phyloP scores from a whole-genome alignment of 2,113 vertebrate genomes.

The Ciconia maguari region DNA sequence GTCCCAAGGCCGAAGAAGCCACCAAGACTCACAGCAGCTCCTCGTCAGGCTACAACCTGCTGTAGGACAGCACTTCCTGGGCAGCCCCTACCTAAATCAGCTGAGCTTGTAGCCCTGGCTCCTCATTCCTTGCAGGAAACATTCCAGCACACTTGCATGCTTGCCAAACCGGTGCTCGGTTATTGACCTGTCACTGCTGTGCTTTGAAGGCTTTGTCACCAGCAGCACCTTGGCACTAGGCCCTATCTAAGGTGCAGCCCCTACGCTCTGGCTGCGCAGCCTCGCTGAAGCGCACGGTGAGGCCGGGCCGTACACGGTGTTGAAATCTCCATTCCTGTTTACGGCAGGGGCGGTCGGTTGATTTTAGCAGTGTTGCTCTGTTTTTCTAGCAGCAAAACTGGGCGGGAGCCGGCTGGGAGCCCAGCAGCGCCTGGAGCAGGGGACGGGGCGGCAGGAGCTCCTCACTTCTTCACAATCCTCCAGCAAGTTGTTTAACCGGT shows the following conservation, averaged over 20 bases:
- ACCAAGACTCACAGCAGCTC: neutral
- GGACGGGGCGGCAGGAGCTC: neutral
- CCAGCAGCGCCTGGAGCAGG: constrained; percentile 39
- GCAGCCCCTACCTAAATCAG: neutral
- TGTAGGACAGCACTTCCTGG: rapidly evolving
- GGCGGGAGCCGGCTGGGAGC: constrained; percentile 25
- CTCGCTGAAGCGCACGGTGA: neutral
- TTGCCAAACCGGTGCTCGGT: neutral
- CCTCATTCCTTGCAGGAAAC: neutral
- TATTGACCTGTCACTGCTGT: neutral
- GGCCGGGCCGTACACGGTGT: neutral
- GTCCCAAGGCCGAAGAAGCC: neutral
- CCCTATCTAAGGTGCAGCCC: neutral
- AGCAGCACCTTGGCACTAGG: neutral
- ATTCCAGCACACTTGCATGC: neutral
- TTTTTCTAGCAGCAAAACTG: neutral
- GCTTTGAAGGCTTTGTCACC: neutral
- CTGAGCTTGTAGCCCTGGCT: neutral
- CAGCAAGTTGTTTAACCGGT: constrained; percentile 42
- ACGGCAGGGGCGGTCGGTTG: neutral
- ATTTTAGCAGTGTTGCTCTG: neutral
- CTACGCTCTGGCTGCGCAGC: neutral
- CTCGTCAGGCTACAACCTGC: neutral
- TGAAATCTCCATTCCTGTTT: neutral
- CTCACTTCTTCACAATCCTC: neutral